Percentiles rank a stretch among this genome's conserved stretches.
These are phyloP conservation scores for Sarcophaga variegata DNA, from an alignment of 2,888 invertebrate genomes.

Conservation along the genomic window DNA sequence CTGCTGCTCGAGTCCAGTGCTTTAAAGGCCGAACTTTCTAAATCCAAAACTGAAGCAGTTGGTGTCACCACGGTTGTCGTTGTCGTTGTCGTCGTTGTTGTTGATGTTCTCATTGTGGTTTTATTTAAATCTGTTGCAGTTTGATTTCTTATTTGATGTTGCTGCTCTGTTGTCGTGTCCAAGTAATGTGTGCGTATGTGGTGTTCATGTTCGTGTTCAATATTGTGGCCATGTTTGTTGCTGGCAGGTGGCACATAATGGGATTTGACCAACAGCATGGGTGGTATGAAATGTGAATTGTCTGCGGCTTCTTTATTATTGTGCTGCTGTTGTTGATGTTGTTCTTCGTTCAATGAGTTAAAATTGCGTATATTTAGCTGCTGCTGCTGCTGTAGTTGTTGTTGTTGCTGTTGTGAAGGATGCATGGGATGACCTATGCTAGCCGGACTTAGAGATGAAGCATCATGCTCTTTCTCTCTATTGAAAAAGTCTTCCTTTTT, in stretches of 20 bases:
- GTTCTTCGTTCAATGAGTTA: conserved; percentile 70
- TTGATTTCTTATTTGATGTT: not conserved
- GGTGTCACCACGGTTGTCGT: conserved; percentile 40
- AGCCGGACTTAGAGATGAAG: conserved; percentile 62
- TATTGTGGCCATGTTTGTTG: conserved; percentile 75
- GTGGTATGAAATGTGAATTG: conserved; percentile 81
- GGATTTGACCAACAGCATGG: conserved; percentile 81
- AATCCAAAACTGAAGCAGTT: conserved; percentile 34
- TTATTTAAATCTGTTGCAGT: conserved; percentile 20
- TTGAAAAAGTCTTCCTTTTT: not conserved
- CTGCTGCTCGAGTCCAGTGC: conserved; percentile 28
- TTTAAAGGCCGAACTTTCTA: conserved; percentile 41
- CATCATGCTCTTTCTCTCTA: not conserved
- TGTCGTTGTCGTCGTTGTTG: conserved; percentile 42
- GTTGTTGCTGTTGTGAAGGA: conserved; percentile 75
- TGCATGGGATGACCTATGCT: conserved; percentile 80
- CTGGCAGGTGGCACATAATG: conserved; percentile 79
- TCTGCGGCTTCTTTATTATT: conserved; percentile 79
- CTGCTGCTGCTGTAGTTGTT: conserved; percentile 72
- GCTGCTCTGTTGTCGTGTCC: not conserved
- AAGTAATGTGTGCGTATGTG: conserved; percentile 14
- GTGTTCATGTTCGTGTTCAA: conserved; percentile 47
- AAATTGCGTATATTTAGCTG: conserved; percentile 19
- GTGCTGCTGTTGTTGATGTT: conserved; percentile 75
- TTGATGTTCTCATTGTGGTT: conserved; percentile 14